A percentile compares a stretch with the other conserved stretches of the same genome.
Conservation (phyloP, 2,113 vertebrate species). For the Taxidea taxus region DNA sequence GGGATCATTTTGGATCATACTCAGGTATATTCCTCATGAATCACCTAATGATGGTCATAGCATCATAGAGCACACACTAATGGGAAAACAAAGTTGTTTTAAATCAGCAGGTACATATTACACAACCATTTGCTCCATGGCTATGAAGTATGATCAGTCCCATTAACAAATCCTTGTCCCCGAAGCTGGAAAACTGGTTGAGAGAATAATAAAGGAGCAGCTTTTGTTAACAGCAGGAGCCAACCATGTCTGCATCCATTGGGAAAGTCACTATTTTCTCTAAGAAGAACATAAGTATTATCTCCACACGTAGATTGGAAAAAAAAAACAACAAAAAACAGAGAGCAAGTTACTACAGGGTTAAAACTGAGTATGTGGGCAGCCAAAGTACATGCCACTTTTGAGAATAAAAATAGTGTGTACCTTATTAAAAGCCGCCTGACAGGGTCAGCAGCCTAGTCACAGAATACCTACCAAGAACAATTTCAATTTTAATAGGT, state of each 20-base stretch:
- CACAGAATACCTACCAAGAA: slow-evolving; percentile 94
- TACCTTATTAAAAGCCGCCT: slow-evolving; percentile 93
- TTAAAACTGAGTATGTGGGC: slow-evolving; percentile 82
- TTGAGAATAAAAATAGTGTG: slow-evolving; percentile 86
- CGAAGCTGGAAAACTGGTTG: slow-evolving; percentile 21
- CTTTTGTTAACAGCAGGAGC: not conserved
- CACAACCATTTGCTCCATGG: not conserved
- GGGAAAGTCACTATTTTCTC: slow-evolving; percentile 1
- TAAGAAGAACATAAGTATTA: not conserved
- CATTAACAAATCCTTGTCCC: slow-evolving; percentile 8
- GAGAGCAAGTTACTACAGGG: slow-evolving; percentile 63
- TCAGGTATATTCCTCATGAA: not conserved
- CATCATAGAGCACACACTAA: rapidly evolving
- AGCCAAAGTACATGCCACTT: slow-evolving; percentile 80
- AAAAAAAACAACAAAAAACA: no score
- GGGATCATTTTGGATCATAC: not conserved
- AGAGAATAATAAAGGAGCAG: not conserved
- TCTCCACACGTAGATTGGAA: not conserved
- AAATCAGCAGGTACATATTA: not conserved
- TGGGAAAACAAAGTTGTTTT: slow-evolving; percentile 23
- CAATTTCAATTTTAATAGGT: slow-evolving; percentile 99
- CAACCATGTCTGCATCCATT: not conserved
- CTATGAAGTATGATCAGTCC: not conserved
- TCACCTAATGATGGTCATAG: not conserved
- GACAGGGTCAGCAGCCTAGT: slow-evolving; percentile 92